Evolutionary conservation across 2,113 vertebrate genomes (phyloP).

Genomic region (Potamarius usumacintae): DNA sequence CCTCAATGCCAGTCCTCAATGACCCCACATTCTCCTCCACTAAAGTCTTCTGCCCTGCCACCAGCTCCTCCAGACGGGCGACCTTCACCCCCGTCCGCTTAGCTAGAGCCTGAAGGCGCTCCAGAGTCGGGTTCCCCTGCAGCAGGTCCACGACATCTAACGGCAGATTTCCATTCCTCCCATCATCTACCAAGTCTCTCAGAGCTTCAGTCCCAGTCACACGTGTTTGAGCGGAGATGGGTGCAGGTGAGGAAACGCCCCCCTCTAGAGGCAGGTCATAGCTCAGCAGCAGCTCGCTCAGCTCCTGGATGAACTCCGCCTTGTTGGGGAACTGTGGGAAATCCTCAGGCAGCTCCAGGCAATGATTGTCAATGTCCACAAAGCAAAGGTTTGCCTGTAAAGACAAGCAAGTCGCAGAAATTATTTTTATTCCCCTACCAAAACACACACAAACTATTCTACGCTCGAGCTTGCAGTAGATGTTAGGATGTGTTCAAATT

Average conservation of each 20-base stretch:
- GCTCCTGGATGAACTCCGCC: slow-evolving; percentile 95
- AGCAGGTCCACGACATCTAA: slow-evolving; percentile 85
- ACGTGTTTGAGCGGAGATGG: slow-evolving; percentile 74
- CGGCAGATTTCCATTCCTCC: slow-evolving; percentile 93
- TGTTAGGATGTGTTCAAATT: background rate
- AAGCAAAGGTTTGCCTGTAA: slow-evolving; percentile 97
- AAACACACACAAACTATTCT: background rate
- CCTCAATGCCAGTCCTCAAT: slow-evolving; percentile 72
- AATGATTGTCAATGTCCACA: slow-evolving; percentile 98
- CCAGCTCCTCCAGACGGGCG: slow-evolving; percentile 75
- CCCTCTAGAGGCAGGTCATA: slow-evolving; percentile 81
- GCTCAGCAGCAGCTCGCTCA: slow-evolving; percentile 89
- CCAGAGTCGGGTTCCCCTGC: slow-evolving; percentile 95
- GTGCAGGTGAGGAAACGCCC: slow-evolving; percentile 66
- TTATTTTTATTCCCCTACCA: slow-evolving; percentile 54
- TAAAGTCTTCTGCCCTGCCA: slow-evolving; percentile 54
- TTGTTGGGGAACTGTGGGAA: slow-evolving; percentile 98
- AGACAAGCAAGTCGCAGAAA: slow-evolving; percentile 60
- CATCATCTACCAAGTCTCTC: slow-evolving; percentile 88
- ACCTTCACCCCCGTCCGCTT: slow-evolving; percentile 91
- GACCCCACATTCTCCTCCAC: slow-evolving; percentile 62
- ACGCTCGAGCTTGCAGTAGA: background rate
- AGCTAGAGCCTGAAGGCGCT: slow-evolving; percentile 91
- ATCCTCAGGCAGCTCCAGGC: slow-evolving; percentile 95
- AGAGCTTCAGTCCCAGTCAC: slow-evolving; percentile 78